phyloP scores from a whole-genome alignment of 2,113 vertebrate genomes.

The Oxygymnocypris stewartii region DNA sequence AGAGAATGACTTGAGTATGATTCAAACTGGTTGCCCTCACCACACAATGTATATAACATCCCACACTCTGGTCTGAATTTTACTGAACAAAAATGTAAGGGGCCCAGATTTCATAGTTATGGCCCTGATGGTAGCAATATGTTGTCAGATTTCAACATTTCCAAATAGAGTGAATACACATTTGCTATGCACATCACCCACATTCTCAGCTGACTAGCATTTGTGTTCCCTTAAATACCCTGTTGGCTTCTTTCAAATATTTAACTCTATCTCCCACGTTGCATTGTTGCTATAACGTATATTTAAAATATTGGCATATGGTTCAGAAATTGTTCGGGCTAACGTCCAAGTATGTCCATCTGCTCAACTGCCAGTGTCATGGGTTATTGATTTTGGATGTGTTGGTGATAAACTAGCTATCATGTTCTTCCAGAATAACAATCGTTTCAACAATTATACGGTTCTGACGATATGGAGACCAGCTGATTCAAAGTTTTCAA shows the following conservation, averaged over 20 bases:
- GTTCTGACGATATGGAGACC: constrained; percentile 27
- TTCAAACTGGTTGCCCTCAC: not conserved
- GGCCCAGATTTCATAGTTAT: not conserved
- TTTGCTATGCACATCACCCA: not conserved
- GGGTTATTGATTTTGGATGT: constrained; percentile 17
- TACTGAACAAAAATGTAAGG: not conserved
- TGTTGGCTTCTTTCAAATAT: not conserved
- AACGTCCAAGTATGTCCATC: not conserved
- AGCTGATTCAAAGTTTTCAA: constrained; percentile 44
- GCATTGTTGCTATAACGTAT: not conserved
- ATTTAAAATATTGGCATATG: constrained; percentile 21
- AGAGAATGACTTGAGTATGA: not conserved
- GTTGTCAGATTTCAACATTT: not conserved
- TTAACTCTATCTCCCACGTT: not conserved
- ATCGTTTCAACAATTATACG: constrained; percentile 22
- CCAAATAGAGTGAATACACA: not conserved
- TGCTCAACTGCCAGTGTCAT: constrained; percentile 15
- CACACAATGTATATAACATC: not conserved
- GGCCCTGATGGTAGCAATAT: constrained; percentile 14
- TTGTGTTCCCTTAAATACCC: not conserved
- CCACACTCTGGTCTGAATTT: not conserved
- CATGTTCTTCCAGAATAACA: constrained; percentile 39
- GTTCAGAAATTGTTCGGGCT: not conserved
- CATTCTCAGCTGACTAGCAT: not conserved
- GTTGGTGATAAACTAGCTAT: constrained; percentile 29